Evolutionary conservation across 2,888 invertebrate genomes (phyloP).

Genomic region (Cerceris ruficornis): DNA sequence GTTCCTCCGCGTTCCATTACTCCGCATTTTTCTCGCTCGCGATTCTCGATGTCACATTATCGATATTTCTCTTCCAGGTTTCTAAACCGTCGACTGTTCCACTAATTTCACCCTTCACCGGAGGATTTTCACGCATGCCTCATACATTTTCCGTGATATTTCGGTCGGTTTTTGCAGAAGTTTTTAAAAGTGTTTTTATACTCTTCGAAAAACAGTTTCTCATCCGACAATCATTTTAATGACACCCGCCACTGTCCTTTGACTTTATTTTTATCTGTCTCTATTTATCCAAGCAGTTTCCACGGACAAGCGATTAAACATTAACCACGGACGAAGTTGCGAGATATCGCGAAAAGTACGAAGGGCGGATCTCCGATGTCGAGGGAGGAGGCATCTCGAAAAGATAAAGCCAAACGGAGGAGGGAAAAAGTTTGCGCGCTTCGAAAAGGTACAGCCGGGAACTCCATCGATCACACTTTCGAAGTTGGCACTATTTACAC

Average conservation of each 20-base stretch:
- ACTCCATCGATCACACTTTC: conserved; percentile 38
- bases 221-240: conserved; percentile 1
- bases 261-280: conserved; percentile 8
- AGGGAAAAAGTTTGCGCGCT: conserved; percentile 27
- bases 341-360: conserved; percentile 9
- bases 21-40: not conserved
- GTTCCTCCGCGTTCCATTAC: not conserved
- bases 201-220: not conserved
- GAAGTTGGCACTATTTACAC: conserved; percentile 15
- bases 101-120: no score
- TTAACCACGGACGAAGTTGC: conserved; percentile 52
- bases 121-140: no score
- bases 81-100: not conserved
- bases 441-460: conserved; percentile 1
- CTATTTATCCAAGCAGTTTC: conserved; percentile 15
- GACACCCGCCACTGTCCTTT: not conserved
- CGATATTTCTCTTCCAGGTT: not conserved
- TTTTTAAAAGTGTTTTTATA: not conserved
- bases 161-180: not conserved
- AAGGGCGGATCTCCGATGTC: not conserved
- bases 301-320: conserved; percentile 51
- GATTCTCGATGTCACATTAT: not conserved
- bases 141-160: no score
- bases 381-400: not conserved
- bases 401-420: conserved; percentile 32